phyloP scores from a whole-genome alignment of 2,888 invertebrate genomes.

The Cistogaster globosa region DNA sequence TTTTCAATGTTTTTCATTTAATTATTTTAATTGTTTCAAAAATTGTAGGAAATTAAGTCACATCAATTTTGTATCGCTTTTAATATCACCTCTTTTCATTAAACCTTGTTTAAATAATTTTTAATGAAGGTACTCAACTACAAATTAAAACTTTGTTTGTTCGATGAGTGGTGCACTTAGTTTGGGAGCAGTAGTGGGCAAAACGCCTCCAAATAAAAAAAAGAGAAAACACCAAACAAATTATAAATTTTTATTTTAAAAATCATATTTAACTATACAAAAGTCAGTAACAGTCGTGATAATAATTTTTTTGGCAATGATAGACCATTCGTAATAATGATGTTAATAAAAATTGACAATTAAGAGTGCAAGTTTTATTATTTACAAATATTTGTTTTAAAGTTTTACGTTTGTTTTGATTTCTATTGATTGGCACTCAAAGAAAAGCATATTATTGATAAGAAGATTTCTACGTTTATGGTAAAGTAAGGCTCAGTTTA shows the following conservation, averaged over 20 bases:
- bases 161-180: slow-evolving; percentile 31
- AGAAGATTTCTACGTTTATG: too few relatives aligned
- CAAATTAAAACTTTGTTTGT: slow-evolving; percentile 56
- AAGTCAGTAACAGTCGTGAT: slow-evolving; percentile 29
- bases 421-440: too few relatives aligned
- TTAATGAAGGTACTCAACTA: slow-evolving; percentile 56
- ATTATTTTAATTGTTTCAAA: too few relatives aligned
- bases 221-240: neutral
- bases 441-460: too few relatives aligned
- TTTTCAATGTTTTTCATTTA: too few relatives aligned
- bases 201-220: slow-evolving; percentile 60
- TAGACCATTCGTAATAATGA: slow-evolving; percentile 33
- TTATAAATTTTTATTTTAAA: slow-evolving; percentile 30
- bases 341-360: slow-evolving; percentile 42
- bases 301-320: slow-evolving; percentile 15
- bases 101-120: neutral
- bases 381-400: too few relatives aligned
- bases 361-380: neutral
- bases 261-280: slow-evolving; percentile 19
- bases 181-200: slow-evolving; percentile 69
- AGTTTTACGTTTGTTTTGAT: neutral
- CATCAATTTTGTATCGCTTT: neutral
- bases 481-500: too few relatives aligned
- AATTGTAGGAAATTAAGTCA: too few relatives aligned
- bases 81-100: neutral